A percentile compares a stretch with the other conserved stretches of the same genome.
Conservation (phyloP, 2,113 vertebrate species). For the Paramormyrops kingsleyae region DNA sequence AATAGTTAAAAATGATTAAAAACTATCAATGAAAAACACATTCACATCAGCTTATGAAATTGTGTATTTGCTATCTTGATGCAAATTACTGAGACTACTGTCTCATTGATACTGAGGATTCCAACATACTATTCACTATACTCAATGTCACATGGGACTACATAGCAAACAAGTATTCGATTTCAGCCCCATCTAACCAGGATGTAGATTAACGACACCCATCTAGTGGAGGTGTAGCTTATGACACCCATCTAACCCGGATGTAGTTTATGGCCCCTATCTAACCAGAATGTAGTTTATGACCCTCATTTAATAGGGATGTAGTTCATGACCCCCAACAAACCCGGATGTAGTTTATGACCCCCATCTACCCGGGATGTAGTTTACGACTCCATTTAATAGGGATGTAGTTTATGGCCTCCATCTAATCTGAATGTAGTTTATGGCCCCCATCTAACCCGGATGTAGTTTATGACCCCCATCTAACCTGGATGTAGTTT, state of each 20-base stretch:
- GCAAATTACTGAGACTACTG: neutral
- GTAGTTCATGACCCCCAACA: neutral
- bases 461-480: neutral
- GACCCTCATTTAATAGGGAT: no score
- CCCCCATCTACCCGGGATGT: no score
- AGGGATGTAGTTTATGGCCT: no score
- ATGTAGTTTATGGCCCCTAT: neutral
- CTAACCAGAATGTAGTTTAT: neutral
- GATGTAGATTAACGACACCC: neutral
- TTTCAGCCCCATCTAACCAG: neutral
- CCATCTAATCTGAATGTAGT: neutral
- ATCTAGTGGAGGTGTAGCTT: neutral
- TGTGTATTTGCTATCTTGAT: neutral
- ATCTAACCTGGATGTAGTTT: constrained; percentile 83
- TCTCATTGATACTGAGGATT: neutral
- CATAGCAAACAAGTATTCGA: neutral
- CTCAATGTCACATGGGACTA: neutral
- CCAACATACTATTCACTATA: neutral
- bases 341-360: neutral
- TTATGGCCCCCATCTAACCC: no score
- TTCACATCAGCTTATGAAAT: neutral
- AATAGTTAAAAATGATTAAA: neutral
- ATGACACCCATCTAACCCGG: neutral
- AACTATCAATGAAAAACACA: neutral
- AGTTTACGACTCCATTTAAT: neutral